Conservation (phyloP, 2,113 vertebrate genomes). For the Phylloscopus trochilus region DNA sequence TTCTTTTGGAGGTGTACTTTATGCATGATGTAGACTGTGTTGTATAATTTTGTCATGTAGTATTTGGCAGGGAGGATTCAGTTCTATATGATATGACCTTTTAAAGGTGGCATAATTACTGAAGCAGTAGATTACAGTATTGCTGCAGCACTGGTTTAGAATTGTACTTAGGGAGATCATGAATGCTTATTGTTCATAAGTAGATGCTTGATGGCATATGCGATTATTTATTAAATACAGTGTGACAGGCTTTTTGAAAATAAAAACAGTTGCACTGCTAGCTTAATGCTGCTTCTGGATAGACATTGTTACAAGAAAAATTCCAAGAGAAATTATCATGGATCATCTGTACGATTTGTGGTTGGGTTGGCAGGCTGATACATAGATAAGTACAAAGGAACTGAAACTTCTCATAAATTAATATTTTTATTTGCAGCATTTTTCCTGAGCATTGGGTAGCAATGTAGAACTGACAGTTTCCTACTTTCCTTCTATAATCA, state of each 20-base stretch:
- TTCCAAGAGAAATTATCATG: slow-evolving; percentile 3
- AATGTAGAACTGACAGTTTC: background rate
- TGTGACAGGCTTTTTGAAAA: slow-evolving; percentile 47
- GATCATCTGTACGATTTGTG: slow-evolving; percentile 3
- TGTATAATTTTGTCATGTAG: background rate
- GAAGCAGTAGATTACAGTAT: background rate
- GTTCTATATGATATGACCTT: background rate
- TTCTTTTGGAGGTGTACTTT: background rate
- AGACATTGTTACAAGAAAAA: background rate
- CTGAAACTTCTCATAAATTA: background rate
- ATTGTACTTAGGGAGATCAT: background rate
- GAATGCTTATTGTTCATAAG: background rate
- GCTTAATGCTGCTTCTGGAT: background rate
- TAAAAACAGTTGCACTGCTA: slow-evolving; percentile 6
- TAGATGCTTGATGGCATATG: background rate
- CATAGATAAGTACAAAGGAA: background rate
- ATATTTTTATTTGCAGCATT: background rate
- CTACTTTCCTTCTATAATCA: background rate
- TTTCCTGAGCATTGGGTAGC: background rate
- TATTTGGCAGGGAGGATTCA: background rate
- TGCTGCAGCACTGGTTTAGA: background rate
- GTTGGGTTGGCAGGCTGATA: background rate
- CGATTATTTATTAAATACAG: background rate
- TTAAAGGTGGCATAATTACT: background rate
- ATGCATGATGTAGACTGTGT: background rate